Percentiles rank a stretch among this genome's conserved stretches.
Evolutionary conservation across 1,140 invertebrate species (phyloP).

Genomic region (Mamestra configurata): DNA sequence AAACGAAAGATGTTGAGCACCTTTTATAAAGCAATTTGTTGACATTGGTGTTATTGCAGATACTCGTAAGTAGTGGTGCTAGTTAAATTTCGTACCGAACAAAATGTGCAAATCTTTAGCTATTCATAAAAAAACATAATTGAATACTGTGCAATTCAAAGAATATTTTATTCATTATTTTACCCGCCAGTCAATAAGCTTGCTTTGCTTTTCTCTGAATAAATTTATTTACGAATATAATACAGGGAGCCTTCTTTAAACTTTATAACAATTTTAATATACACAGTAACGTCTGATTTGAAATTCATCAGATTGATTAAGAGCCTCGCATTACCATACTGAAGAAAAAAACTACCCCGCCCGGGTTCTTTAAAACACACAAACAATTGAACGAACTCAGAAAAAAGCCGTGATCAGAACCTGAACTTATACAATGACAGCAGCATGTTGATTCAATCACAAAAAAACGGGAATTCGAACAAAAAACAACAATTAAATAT

Average conservation of each 20-base stretch:
- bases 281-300: conserved; percentile 62
- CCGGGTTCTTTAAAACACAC: conserved; percentile 82
- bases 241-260: conserved; percentile 19
- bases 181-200: conserved; percentile 15
- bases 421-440: conserved; percentile 86
- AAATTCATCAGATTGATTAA: conserved; percentile 80
- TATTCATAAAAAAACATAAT: neutral
- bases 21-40: too few species aligned
- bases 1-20: too few species aligned
- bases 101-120: neutral
- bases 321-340: conserved; percentile 73
- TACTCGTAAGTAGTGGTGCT: too few species aligned
- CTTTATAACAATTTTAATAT: conserved; percentile 47
- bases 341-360: conserved; percentile 67
- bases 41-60: too few species aligned
- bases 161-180: conserved; percentile 9
- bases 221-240: conserved; percentile 22
- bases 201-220: conserved; percentile 22
- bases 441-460: conserved; percentile 86
- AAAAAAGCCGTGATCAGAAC: conserved; percentile 81
- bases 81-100: too few species aligned
- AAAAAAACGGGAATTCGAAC: conserved; percentile 85
- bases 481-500: conserved; percentile 87
- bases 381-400: conserved; percentile 76
- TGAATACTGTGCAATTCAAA: neutral